A percentile compares a stretch with the other conserved stretches of the same genome.
Evolutionary conservation across 2,113 vertebrate species (phyloP).

Genomic region (Monarcha castaneiventris): DNA sequence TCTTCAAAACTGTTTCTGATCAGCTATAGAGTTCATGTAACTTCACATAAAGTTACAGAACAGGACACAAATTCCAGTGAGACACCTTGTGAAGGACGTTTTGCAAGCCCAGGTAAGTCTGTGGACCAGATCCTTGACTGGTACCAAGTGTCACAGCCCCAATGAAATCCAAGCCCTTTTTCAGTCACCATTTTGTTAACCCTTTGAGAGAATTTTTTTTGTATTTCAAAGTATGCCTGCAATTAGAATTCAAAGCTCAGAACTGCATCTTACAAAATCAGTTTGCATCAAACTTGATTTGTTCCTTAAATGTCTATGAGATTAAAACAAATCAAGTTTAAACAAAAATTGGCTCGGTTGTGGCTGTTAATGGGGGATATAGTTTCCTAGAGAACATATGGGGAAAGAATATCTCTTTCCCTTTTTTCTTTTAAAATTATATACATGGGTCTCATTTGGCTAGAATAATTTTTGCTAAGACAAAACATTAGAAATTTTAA

Average conservation of each 20-base stretch:
- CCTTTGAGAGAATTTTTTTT: neutral
- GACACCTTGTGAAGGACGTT: neutral
- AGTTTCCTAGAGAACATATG: constrained; percentile 15
- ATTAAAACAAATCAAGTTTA: constrained; percentile 18
- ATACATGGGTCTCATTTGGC: neutral
- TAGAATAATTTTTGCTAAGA: constrained; percentile 14
- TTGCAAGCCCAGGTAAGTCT: neutral
- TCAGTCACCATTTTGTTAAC: neutral
- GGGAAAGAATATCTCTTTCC: neutral
- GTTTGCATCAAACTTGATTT: constrained; percentile 9
- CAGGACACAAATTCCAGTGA: neutral
- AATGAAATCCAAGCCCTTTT: neutral
- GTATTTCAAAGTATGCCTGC: neutral
- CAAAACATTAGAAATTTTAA: neutral
- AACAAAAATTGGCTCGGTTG: constrained; percentile 28
- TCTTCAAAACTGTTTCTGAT: constrained; percentile 10
- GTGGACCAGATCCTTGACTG: neutral
- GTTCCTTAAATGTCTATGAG: constrained; percentile 6
- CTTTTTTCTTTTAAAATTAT: neutral
- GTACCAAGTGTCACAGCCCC: neutral
- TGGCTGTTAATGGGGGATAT: neutral
- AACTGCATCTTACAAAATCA: neutral
- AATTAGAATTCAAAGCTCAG: neutral
- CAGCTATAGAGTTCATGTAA: neutral
- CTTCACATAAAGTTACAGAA: neutral